Percentiles rank a stretch among this genome's conserved stretches.
phyloP scores from a whole-genome alignment of 37 sponge, comb jelly and placozoan species.

The Cladorhizidae sp. region DNA sequence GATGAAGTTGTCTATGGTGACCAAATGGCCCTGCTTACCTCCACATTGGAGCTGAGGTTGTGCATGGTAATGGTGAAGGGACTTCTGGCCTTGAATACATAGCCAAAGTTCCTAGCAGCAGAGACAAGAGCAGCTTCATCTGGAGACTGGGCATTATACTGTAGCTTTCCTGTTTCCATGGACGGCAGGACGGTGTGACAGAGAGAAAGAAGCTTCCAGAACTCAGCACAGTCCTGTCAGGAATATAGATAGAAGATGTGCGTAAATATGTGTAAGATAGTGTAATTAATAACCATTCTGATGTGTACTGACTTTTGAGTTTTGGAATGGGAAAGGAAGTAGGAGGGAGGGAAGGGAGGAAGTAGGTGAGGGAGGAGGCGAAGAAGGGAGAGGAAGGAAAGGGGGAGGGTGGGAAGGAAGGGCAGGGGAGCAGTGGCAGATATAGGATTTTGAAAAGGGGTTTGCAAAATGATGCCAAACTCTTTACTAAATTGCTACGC shows the following conservation, averaged over 20 bases:
- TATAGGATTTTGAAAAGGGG: too few species aligned
- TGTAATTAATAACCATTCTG: too few species aligned
- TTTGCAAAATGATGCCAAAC: too few species aligned
- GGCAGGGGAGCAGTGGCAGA: too few species aligned
- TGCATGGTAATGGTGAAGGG: conserved; percentile 67
- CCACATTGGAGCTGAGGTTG: conserved; percentile 19
- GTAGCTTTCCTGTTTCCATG: conserved; percentile 64
- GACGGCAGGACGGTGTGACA: conserved; percentile 94
- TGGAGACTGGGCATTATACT: conserved; percentile 97
- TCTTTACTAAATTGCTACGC: too few species aligned
- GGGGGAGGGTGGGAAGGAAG: too few species aligned
- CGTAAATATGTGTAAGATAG: too few species aligned
- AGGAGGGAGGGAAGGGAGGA: too few species aligned
- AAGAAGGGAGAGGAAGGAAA: too few species aligned
- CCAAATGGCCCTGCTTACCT: not conserved
- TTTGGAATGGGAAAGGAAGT: too few species aligned
- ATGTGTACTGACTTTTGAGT: too few species aligned
- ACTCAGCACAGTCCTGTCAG: conserved; percentile 64
- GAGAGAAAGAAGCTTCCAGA: conserved; percentile 82
- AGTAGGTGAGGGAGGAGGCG: too few species aligned
- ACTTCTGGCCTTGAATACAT: conserved; percentile 79
- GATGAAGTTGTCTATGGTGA: not conserved
- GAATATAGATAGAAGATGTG: not conserved
- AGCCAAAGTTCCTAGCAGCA: conserved; percentile 97
- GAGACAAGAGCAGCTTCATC: conserved; percentile 97